These are phyloP conservation scores for Odontocolon sp. DNA, from an alignment of 2,888 invertebrate species.

Conservation along the genomic window DNA sequence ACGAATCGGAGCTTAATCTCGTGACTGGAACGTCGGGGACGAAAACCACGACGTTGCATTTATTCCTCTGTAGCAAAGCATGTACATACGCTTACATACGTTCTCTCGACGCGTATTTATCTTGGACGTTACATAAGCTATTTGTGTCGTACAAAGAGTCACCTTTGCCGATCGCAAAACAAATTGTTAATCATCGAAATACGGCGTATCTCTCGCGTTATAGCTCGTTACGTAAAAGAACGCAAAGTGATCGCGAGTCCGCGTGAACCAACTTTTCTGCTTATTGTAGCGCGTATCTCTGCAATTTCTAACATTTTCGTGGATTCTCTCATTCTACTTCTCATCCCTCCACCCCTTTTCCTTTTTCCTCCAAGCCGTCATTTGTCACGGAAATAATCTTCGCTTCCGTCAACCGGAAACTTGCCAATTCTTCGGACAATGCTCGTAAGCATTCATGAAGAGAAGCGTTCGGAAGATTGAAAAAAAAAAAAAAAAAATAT, in stretches of 20 bases:
- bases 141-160: constrained; percentile 79
- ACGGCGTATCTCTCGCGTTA: constrained; percentile 72
- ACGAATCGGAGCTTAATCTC: constrained; percentile 13
- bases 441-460: constrained; percentile 5
- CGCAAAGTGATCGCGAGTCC: constrained; percentile 42
- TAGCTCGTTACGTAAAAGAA: constrained; percentile 73
- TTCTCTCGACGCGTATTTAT: constrained; percentile 73
- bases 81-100: constrained; percentile 34
- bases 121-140: constrained; percentile 79
- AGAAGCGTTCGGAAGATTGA: background rate
- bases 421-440: constrained; percentile 44
- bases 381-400: no score
- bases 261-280: constrained; percentile 35
- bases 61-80: no score
- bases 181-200: constrained; percentile 80
- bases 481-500: background rate
- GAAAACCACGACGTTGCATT: constrained; percentile 6
- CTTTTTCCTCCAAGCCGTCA: background rate
- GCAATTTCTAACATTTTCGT: constrained; percentile 39
- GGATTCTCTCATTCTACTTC: constrained; percentile 30
- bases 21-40: background rate
- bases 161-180: constrained; percentile 80
- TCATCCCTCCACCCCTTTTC: constrained; percentile 20
- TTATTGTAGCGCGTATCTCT: background rate
- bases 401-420: constrained; percentile 43